These are phyloP conservation scores for Neocrepidodera transversa DNA, from an alignment of 2,888 invertebrate species.

Conservation along the genomic window DNA sequence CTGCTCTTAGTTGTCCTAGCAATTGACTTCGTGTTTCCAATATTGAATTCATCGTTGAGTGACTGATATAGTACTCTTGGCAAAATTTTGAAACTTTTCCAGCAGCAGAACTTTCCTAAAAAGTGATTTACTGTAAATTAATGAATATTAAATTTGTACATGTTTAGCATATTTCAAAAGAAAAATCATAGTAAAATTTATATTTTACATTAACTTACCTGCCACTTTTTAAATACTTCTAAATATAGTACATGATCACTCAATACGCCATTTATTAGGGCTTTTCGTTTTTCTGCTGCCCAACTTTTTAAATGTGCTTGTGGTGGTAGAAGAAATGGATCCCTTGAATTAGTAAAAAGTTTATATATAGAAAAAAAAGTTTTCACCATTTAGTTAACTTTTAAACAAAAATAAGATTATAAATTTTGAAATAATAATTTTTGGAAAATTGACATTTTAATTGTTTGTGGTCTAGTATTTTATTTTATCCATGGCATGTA, in stretches of 20 bases:
- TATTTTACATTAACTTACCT: too few relatives aligned
- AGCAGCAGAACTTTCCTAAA: constrained; percentile 64
- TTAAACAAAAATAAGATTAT: neutral
- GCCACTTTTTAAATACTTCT: constrained; percentile 74
- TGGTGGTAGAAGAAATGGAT: constrained; percentile 80
- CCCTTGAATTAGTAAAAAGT: constrained; percentile 61
- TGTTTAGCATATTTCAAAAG: too few relatives aligned
- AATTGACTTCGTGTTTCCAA: constrained; percentile 84
- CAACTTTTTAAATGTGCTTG: constrained; percentile 70
- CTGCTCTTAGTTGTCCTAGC: constrained; percentile 78
- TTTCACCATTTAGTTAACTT: neutral
- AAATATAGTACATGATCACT: constrained; percentile 92
- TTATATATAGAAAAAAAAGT: too few relatives aligned
- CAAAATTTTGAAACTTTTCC: constrained; percentile 77
- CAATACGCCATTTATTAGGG: constrained; percentile 76
- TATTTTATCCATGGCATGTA: too few relatives aligned
- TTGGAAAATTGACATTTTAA: too few relatives aligned
- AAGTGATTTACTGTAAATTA: too few relatives aligned
- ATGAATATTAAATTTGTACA: neutral
- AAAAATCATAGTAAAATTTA: too few relatives aligned
- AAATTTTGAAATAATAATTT: neutral
- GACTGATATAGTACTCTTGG: constrained; percentile 76
- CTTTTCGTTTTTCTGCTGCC: constrained; percentile 68
- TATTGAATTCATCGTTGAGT: constrained; percentile 89
- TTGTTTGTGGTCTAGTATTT: too few relatives aligned